Conservation (phyloP, 2,797 vertebrate species). For the Scolopax bukidnonensis region DNA sequence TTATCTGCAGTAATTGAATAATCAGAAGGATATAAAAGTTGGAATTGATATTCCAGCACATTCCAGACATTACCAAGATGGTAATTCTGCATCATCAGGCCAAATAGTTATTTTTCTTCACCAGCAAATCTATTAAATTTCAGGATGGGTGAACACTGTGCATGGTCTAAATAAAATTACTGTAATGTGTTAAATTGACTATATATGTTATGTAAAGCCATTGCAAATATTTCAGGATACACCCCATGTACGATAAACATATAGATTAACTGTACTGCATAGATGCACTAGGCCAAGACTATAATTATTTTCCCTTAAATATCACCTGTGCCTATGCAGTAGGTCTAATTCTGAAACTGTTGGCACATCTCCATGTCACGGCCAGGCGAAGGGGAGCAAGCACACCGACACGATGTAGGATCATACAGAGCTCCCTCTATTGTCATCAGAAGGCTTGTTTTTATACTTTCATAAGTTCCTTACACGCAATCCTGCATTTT, state of each 20-base stretch:
- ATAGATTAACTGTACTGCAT: not conserved
- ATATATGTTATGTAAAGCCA: not conserved
- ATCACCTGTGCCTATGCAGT: not conserved
- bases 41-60: not conserved
- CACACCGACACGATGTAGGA: too few relatives aligned
- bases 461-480: too few relatives aligned
- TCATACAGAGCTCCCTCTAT: too few relatives aligned
- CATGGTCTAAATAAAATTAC: not conserved
- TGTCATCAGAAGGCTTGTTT: too few relatives aligned
- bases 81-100: not conserved
- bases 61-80: not conserved
- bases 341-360: not conserved
- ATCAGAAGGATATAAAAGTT: not conserved
- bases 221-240: not conserved
- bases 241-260: not conserved
- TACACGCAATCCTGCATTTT: too few relatives aligned
- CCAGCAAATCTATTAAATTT: not conserved
- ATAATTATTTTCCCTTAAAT: not conserved
- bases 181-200: not conserved
- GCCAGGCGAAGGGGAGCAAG: too few relatives aligned
- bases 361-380: not conserved
- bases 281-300: not conserved
- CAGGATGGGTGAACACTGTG: accelerated
- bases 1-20: not conserved
- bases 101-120: not conserved